phyloP scores from a whole-genome alignment of 2,888 invertebrate genomes.

The Euplagia quadripunctaria region DNA sequence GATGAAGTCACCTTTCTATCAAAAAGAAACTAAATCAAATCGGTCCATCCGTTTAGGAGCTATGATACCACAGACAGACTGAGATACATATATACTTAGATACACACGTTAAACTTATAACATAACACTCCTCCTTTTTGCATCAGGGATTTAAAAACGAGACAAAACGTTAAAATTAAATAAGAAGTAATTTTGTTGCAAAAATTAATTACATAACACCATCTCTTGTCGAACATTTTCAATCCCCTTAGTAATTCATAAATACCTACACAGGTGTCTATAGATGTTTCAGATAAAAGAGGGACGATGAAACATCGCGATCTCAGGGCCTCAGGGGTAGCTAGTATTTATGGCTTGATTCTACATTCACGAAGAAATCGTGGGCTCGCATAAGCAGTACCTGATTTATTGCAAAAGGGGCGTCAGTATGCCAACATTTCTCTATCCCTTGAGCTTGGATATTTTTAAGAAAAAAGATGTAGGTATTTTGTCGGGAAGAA shows the following conservation, averaged over 20 bases:
- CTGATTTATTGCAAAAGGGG: conserved; percentile 38
- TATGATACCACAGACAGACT: no score
- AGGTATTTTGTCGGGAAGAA: background rate
- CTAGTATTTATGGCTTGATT: conserved; percentile 35
- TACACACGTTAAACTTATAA: no score
- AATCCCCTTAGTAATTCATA: background rate
- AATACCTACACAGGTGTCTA: background rate
- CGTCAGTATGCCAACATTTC: background rate
- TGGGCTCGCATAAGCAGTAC: conserved; percentile 29
- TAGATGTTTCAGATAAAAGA: background rate
- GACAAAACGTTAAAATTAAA: no score
- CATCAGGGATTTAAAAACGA: no score
- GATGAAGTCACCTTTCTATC: no score
- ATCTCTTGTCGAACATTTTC: background rate
- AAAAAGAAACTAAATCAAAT: no score
- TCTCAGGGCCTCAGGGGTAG: conserved; percentile 8
- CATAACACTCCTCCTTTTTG: no score
- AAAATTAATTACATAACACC: no score
- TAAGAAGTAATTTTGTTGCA: no score
- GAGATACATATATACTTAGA: no score
- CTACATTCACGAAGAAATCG: conserved; percentile 27
- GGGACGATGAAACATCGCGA: conserved; percentile 5
- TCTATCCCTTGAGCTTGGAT: background rate
- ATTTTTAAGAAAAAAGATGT: background rate
- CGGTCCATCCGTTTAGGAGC: no score